phyloP scores from a whole-genome alignment of 1,140 invertebrate species.

The Habropoda laboriosa region DNA sequence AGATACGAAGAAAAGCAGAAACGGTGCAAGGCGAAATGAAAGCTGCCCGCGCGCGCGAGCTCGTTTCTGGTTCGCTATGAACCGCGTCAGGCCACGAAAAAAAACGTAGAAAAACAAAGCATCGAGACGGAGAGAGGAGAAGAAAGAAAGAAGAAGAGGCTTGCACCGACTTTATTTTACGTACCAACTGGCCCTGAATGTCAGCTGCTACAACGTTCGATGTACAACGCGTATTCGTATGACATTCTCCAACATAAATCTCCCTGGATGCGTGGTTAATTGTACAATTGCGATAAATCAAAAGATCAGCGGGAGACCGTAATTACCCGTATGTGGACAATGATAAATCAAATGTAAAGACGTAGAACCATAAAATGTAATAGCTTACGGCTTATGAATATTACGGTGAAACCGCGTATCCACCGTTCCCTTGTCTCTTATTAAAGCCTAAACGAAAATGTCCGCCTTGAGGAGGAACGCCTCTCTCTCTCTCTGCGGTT shows the following conservation, averaged over 20 bases:
- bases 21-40: background rate
- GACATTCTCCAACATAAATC: slow-evolving; percentile 53
- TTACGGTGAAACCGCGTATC: slow-evolving; percentile 29
- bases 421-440: background rate
- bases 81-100: background rate
- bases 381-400: slow-evolving; percentile 45
- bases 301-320: slow-evolving; percentile 59
- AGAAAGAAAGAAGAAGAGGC: background rate
- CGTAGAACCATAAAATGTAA: slow-evolving; percentile 62
- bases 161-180: slow-evolving; percentile 44
- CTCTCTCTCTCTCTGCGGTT: background rate
- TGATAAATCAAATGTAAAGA: slow-evolving; percentile 68
- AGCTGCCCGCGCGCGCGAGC: too few species aligned
- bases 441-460: slow-evolving; percentile 18
- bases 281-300: slow-evolving; percentile 68
- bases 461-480: background rate
- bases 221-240: slow-evolving; percentile 27
- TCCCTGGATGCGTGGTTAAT: slow-evolving; percentile 54
- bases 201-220: slow-evolving; percentile 39
- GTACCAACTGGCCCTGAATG: slow-evolving; percentile 32
- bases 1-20: background rate
- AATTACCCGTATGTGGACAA: slow-evolving; percentile 63
- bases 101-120: background rate
- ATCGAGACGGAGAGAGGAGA: background rate
- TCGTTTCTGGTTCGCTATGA: background rate